Evolutionary conservation across 1,140 invertebrate species (phyloP).

Genomic region (Oncopodura yosiiana): DNA sequence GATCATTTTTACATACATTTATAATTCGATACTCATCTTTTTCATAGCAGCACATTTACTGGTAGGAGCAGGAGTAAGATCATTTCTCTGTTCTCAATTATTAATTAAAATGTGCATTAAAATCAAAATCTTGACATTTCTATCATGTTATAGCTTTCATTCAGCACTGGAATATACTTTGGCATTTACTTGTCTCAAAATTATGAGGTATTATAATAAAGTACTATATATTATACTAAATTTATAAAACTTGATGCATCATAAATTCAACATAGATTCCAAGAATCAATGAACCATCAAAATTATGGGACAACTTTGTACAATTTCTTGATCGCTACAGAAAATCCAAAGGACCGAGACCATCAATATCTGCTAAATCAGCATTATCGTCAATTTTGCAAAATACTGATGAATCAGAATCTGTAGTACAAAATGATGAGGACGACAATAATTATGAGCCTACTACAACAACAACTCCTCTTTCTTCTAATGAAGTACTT

Average conservation of each 20-base stretch:
- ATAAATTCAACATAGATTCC: conserved; percentile 54
- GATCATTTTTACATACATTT: conserved; percentile 37
- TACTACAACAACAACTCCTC: too few relatives aligned
- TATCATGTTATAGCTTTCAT: conserved; percentile 54
- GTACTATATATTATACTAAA: conserved; percentile 10
- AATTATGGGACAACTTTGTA: conserved; percentile 56
- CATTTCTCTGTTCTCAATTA: conserved; percentile 7
- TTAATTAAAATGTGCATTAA: not conserved
- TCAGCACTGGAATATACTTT: conserved; percentile 62
- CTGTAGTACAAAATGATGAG: too few relatives aligned
- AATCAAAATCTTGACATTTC: not conserved
- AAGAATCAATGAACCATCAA: conserved; percentile 64
- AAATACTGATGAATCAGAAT: too few relatives aligned
- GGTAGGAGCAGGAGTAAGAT: conserved; percentile 41
- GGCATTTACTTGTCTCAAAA: conserved; percentile 72
- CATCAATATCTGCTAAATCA: too few relatives aligned
- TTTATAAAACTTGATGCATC: not conserved
- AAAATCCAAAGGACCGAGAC: conserved; percentile 41
- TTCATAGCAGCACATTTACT: conserved; percentile 40
- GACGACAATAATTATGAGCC: too few relatives aligned
- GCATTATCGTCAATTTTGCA: too few relatives aligned
- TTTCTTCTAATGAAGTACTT: too few relatives aligned
- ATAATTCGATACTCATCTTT: conserved; percentile 38
- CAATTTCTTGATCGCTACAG: conserved; percentile 56
- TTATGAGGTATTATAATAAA: conserved; percentile 54